Base-by-base conservation (phyloP, 2,113 vertebrate species). In the Halichoeres trimaculatus region DNA sequence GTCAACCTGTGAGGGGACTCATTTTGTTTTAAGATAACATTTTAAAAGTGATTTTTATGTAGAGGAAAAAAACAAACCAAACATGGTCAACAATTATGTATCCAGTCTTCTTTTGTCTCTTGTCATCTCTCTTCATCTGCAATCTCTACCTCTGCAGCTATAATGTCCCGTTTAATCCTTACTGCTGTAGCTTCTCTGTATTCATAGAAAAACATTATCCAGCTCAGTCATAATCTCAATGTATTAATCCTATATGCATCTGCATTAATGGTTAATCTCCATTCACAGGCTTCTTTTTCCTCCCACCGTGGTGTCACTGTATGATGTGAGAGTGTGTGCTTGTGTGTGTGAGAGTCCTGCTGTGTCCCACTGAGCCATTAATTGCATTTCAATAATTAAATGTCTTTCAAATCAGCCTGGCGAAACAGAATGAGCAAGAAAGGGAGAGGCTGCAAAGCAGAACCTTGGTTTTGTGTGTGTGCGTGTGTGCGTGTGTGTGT, bases 351-450 rank as follows among this genome's bases (percentile, higher is more conserved):
- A 74, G 69, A 4, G 6, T 70, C 52, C 48, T 60, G 51, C 55
- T 59, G 69, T 14, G 83, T 83, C 71, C 83, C 72, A 71, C 41
- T 41, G 48, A 83, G 73, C 16, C 82, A 83, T 84, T 91, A 86
- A 91, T 91, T 88, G 86, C 77, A 82, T 87, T 89, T 89, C 81
- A 89, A 85, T 89, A 85, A 91, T 91, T 91, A 85, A 90, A 90
- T 86, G 80, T 80, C 81, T 86, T 80, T 79, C 57, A 84, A 86
- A 88, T 83, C 82, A 78, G 73, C 73, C 70, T 68, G 62, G 72
- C 50, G 16, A 57, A 84, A 74, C 73, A 77, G 56, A 83, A 86
- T 4, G 22, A 60, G 70, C 17, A 14, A 58, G 61, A 57, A 52
- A 54, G 43, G 62, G 56, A 63, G 60, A 80, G 45, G 59, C 16